A percentile compares a stretch with the other conserved stretches of the same genome.
phyloP scores from a whole-genome alignment of 2,888 invertebrate genomes.

The Ophion ventricosus region DNA sequence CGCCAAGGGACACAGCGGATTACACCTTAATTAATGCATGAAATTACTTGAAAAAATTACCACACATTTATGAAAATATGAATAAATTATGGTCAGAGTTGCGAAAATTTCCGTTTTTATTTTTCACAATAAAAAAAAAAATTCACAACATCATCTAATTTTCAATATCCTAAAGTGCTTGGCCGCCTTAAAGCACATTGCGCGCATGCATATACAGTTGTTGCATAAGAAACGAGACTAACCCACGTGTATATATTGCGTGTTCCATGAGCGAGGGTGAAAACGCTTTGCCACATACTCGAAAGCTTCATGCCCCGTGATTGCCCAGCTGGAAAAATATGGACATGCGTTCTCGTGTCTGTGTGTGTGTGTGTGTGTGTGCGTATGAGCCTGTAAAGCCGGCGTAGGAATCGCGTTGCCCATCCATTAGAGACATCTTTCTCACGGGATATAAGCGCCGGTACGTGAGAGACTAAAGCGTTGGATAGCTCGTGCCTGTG shows the following conservation, averaged over 20 bases:
- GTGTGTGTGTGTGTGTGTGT: slow-evolving; percentile 9
- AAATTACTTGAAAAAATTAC: no score
- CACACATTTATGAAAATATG: no score
- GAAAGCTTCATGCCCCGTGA: slow-evolving; percentile 69
- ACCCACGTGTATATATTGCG: background rate
- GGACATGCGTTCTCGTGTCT: slow-evolving; percentile 6
- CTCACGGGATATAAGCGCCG: slow-evolving; percentile 59
- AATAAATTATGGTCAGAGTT: no score
- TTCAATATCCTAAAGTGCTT: no score
- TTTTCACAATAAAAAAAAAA: no score
- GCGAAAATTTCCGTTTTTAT: no score
- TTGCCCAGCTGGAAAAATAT: slow-evolving; percentile 67
- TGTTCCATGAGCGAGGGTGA: slow-evolving; percentile 12
- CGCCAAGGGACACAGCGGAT: no score
- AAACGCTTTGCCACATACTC: slow-evolving; percentile 59
- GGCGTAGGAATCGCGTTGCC: slow-evolving; percentile 29
- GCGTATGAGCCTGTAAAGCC: slow-evolving; percentile 14
- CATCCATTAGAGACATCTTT: slow-evolving; percentile 65
- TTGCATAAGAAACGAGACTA: slow-evolving; percentile 18
- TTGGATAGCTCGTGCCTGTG: slow-evolving; percentile 41
- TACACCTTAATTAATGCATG: no score
- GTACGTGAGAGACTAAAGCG: slow-evolving; percentile 63
- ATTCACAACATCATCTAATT: no score
- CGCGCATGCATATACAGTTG: background rate
- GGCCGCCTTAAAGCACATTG: slow-evolving; percentile 15